Evolutionary conservation across 2,797 vertebrate species (phyloP).

Genomic region (Choloepus didactylus): DNA sequence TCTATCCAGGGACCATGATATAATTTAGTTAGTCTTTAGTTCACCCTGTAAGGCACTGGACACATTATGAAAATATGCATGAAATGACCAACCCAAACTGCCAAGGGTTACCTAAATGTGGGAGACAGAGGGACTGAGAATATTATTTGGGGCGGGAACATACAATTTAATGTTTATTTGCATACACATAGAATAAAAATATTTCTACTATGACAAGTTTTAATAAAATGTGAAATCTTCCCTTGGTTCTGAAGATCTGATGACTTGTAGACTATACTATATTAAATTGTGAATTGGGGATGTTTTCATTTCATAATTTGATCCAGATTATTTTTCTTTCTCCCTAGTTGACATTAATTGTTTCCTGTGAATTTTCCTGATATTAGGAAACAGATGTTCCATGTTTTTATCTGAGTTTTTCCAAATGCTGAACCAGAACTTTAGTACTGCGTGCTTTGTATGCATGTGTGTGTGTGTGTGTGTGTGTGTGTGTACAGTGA

Average conservation of each 20-base stretch:
- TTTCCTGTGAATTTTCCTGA: constrained; percentile 76
- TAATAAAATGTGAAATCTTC: not conserved
- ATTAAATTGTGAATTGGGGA: not conserved
- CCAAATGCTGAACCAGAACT: constrained; percentile 60
- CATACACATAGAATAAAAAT: not conserved
- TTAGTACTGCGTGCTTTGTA: not conserved
- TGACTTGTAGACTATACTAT: not conserved
- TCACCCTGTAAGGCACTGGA: not conserved
- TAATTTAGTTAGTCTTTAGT: not conserved
- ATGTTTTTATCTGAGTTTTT: constrained; percentile 67
- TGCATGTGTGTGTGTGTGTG: not conserved
- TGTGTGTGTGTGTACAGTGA: not conserved
- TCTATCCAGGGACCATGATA: not conserved
- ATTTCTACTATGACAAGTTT: not conserved
- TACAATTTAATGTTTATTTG: not conserved
- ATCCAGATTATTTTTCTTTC: constrained; percentile 71
- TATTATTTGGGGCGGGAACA: not conserved
- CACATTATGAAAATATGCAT: not conserved
- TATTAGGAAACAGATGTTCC: constrained; percentile 77
- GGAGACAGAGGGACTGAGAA: not conserved
- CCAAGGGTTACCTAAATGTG: not conserved
- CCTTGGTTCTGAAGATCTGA: not conserved
- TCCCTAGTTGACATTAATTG: constrained; percentile 61
- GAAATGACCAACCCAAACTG: not conserved
- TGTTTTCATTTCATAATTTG: constrained; percentile 60